A percentile compares a stretch with the other conserved stretches of the same genome.
phyloP scores from a whole-genome alignment of 2,888 invertebrate species.

The Coremacera marginata region DNA sequence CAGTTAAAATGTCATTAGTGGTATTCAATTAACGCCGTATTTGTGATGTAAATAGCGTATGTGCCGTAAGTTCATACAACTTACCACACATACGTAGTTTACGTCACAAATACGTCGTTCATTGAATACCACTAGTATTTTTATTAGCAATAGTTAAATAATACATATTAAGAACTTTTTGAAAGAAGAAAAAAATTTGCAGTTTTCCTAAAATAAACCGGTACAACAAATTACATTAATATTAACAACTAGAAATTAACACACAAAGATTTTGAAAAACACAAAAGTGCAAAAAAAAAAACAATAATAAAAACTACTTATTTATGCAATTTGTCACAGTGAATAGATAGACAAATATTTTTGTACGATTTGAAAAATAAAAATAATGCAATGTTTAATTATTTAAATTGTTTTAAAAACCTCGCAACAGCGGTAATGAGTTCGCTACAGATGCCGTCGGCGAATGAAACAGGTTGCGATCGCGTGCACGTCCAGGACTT shows the following conservation, averaged over 20 bases:
- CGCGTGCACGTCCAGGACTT: constrained; percentile 69
- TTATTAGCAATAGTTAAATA: too few relatives aligned
- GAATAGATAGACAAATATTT: background rate
- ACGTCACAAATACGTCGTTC: too few relatives aligned
- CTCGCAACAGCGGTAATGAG: constrained; percentile 68
- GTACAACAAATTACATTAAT: background rate
- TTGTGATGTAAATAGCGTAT: too few relatives aligned
- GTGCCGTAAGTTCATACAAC: too few relatives aligned
- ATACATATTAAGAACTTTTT: background rate
- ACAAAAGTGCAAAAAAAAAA: constrained; percentile 28
- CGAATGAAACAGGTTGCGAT: constrained; percentile 68
- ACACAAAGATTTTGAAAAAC: background rate
- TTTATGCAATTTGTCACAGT: too few relatives aligned
- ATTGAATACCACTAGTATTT: too few relatives aligned
- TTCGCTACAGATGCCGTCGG: constrained; percentile 64
- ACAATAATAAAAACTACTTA: background rate
- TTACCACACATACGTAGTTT: too few relatives aligned
- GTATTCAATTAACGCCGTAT: too few relatives aligned
- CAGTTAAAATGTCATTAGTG: too few relatives aligned
- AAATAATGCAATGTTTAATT: constrained; percentile 6
- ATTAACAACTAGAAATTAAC: background rate
- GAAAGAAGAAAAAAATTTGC: too few relatives aligned
- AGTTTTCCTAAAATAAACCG: background rate
- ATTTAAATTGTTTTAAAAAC: constrained; percentile 55
- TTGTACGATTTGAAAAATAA: constrained; percentile 26